phyloP scores from a whole-genome alignment of 2,888 invertebrate species.

The Drosophila buzzatii region DNA sequence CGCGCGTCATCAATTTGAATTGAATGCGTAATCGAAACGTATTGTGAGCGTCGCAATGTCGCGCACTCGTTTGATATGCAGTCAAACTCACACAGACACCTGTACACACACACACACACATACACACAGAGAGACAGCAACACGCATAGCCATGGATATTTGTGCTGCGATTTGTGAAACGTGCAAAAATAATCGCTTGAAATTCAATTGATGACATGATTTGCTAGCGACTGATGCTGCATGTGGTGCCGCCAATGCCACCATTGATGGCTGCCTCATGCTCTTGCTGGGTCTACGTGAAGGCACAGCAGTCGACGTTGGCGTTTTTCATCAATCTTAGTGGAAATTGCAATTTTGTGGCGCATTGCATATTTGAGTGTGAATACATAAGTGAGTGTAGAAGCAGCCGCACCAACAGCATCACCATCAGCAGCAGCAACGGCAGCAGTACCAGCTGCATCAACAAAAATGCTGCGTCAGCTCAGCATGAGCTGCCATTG shows the following conservation, averaged over 20 bases:
- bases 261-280: conserved; percentile 17
- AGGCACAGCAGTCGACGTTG: conserved; percentile 34
- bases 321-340: conserved; percentile 80
- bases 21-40: conserved; percentile 79
- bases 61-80: conserved; percentile 45
- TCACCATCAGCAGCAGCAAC: conserved; percentile 9
- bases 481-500: conserved; percentile 46
- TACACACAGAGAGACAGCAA: conserved; percentile 1
- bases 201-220: conserved; percentile 81
- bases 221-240: conserved; percentile 61
- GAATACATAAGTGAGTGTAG: conserved; percentile 71
- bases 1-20: conserved; percentile 70
- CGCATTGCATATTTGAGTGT: conserved; percentile 74
- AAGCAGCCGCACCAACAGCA: conserved; percentile 24
- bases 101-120: conserved; percentile 19
- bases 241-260: conserved; percentile 15
- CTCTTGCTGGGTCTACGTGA: background rate
- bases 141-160: conserved; percentile 44
- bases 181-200: conserved; percentile 77
- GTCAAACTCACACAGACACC: conserved; percentile 25
- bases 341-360: conserved; percentile 80
- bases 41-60: conserved; percentile 57
- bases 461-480: conserved; percentile 46
- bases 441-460: conserved; percentile 19
- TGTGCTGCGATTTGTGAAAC: conserved; percentile 71